Evolutionary conservation across 1,140 invertebrate species (phyloP).

Genomic region (Elysia chlorotica): DNA sequence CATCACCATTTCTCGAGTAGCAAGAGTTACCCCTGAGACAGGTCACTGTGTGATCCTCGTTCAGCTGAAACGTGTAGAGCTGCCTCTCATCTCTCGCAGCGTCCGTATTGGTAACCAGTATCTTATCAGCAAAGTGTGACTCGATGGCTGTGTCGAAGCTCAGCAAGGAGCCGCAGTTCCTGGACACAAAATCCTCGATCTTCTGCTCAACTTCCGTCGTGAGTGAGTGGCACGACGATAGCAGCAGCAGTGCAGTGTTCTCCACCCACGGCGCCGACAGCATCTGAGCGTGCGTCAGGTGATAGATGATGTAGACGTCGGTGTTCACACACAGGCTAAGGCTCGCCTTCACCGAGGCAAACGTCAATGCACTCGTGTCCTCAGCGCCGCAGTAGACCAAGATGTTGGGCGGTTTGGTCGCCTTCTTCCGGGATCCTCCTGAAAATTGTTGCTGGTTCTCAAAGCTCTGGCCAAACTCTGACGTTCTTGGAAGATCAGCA

Average conservation of each 20-base stretch:
- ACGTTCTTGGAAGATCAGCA: too few species aligned
- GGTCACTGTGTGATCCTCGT: not conserved
- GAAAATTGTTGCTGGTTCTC: too few species aligned
- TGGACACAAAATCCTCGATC: conserved; percentile 69
- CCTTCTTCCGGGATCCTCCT: too few species aligned
- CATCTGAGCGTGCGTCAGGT: conserved; percentile 70
- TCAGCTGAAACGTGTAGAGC: not conserved
- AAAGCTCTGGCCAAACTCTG: too few species aligned
- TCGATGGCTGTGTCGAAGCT: conserved; percentile 12
- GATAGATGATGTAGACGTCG: conserved; percentile 79
- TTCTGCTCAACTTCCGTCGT: conserved; percentile 69
- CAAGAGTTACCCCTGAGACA: not conserved
- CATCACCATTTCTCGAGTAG: not conserved
- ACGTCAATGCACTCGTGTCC: conserved; percentile 74
- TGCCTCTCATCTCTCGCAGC: not conserved
- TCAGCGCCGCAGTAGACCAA: conserved; percentile 73
- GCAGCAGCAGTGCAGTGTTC: conserved; percentile 75
- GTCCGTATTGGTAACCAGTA: too few species aligned
- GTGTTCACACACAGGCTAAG: conserved; percentile 72
- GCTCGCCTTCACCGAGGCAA: conserved; percentile 73
- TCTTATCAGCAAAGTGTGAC: not conserved
- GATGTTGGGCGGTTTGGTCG: conserved; percentile 76
- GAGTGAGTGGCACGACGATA: conserved; percentile 72
- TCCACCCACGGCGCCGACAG: conserved; percentile 72
- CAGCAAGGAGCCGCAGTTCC: not conserved